phyloP scores from a whole-genome alignment of 2,888 invertebrate genomes.

The Chirona hameri region DNA sequence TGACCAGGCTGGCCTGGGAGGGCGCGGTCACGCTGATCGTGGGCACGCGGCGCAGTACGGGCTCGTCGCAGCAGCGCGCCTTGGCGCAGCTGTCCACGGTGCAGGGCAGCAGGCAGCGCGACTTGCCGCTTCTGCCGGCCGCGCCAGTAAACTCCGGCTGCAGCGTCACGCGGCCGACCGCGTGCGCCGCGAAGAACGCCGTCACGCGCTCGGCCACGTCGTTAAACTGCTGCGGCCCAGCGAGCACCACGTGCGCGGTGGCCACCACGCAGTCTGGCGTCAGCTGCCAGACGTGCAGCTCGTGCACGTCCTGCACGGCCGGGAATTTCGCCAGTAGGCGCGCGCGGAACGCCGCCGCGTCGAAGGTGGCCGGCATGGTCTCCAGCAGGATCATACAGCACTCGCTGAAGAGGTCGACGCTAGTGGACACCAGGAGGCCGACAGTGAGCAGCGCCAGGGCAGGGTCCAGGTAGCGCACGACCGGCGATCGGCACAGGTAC shows the following conservation, averaged over 20 bases:
- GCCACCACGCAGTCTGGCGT: constrained; percentile 74
- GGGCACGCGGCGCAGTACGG: constrained; percentile 44
- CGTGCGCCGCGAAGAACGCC: constrained; percentile 72
- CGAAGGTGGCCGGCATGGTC: constrained; percentile 85
- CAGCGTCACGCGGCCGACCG: constrained; percentile 77
- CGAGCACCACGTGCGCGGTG: constrained; percentile 76
- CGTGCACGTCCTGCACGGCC: constrained; percentile 72
- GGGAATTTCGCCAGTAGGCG: constrained; percentile 64
- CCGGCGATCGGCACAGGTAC: constrained; percentile 43
- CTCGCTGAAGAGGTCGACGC: constrained; percentile 73
- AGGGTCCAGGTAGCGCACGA: constrained; percentile 71
- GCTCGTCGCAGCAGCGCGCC: constrained; percentile 44
- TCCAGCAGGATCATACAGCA: constrained; percentile 75
- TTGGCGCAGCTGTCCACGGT: constrained; percentile 88
- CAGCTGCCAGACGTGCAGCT: constrained; percentile 85
- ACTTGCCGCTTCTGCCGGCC: constrained; percentile 64
- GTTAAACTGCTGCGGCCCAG: constrained; percentile 54
- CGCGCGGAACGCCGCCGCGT: constrained; percentile 65
- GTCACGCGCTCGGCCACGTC: constrained; percentile 57
- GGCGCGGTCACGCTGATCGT: constrained; percentile 38
- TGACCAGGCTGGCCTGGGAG: constrained; percentile 29
- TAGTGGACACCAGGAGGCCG: constrained; percentile 63
- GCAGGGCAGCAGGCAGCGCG: constrained; percentile 36
- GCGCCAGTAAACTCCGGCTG: constrained; percentile 86
- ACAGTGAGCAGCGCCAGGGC: constrained; percentile 71